These are phyloP conservation scores for Blennius ocellaris DNA, from an alignment of 2,113 vertebrate genomes.

Conservation along the genomic window DNA sequence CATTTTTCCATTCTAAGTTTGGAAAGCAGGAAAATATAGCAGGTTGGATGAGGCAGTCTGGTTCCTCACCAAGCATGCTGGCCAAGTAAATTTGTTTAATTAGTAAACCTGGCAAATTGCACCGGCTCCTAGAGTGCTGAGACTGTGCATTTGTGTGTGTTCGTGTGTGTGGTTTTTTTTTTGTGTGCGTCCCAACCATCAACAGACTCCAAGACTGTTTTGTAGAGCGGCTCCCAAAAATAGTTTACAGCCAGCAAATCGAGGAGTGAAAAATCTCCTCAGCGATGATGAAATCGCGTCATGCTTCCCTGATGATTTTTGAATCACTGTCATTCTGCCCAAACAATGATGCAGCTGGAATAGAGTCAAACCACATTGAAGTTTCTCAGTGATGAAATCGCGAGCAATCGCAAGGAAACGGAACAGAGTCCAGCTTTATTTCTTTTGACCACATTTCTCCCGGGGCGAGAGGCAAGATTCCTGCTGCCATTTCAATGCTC, in stretches of 20 bases:
- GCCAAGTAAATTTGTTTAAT: constrained; percentile 81
- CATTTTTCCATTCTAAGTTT: constrained; percentile 40
- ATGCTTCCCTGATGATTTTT: constrained; percentile 61
- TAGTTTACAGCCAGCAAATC: constrained; percentile 59
- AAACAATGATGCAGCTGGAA: constrained; percentile 63
- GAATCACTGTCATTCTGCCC: constrained; percentile 70
- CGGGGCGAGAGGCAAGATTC: constrained; percentile 28
- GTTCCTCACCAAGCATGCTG: constrained; percentile 61
- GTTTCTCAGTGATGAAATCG: constrained; percentile 72
- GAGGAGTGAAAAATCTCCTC: constrained; percentile 58
- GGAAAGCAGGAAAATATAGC: constrained; percentile 55
- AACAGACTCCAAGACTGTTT: constrained; percentile 59
- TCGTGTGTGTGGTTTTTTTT: constrained; percentile 14
- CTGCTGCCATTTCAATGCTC: neutral
- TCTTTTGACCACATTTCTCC: constrained; percentile 45
- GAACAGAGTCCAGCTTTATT: constrained; percentile 43
- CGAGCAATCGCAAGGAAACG: constrained; percentile 58
- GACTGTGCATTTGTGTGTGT: constrained; percentile 42
- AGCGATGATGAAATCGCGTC: constrained; percentile 69
- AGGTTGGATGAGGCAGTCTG: constrained; percentile 65
- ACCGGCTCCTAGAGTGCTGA: constrained; percentile 62
- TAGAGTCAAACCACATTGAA: constrained; percentile 55
- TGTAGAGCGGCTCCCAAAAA: constrained; percentile 60
- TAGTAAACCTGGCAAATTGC: constrained; percentile 76
- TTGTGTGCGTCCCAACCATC: constrained; percentile 61